Evolutionary conservation across 2,888 invertebrate genomes (phyloP).

Genomic region (Heliconius aoede): DNA sequence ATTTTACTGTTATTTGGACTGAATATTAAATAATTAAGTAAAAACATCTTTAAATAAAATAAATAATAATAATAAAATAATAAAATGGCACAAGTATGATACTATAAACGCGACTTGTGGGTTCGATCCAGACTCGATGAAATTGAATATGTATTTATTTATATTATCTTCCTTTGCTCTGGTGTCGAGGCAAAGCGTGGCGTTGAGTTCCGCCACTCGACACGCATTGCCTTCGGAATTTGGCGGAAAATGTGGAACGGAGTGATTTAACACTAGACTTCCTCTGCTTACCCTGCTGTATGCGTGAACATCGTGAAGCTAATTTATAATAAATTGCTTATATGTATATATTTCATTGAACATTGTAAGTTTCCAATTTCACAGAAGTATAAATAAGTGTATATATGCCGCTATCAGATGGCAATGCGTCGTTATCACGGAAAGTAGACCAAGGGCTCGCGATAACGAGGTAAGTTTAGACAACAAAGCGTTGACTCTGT

Average conservation of each 20-base stretch:
- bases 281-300: no score
- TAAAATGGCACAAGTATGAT: no score
- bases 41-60: not conserved
- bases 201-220: no score
- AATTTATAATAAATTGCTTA: not conserved
- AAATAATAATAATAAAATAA: not conserved
- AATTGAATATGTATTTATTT: no score
- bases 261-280: no score
- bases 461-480: constrained; percentile 73
- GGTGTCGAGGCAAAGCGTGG: no score
- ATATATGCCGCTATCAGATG: constrained; percentile 73
- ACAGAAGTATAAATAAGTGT: constrained; percentile 12
- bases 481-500: constrained; percentile 34
- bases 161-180: no score
- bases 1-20: not conserved
- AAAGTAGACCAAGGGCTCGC: constrained; percentile 81
- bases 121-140: no score
- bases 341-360: constrained; percentile 50
- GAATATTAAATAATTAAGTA: not conserved
- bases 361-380: not conserved
- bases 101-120: no score
- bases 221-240: no score
- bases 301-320: no score
- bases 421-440: constrained; percentile 70
- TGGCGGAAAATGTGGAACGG: no score